These are phyloP conservation scores for Heliocidaris tuberculata DNA, from an alignment of 35 echinoderm and acorn worm species.

Conservation along the genomic window DNA sequence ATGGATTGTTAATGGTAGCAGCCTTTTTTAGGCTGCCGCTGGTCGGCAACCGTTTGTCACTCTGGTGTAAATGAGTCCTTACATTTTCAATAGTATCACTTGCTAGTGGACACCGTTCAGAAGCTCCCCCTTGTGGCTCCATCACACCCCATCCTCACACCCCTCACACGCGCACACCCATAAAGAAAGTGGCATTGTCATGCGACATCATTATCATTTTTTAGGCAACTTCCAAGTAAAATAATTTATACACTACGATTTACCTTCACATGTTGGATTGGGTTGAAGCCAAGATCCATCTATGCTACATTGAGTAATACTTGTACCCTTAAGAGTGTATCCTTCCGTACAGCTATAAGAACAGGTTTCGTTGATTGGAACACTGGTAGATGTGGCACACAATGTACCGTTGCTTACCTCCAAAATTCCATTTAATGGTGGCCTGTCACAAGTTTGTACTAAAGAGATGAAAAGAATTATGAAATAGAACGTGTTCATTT, in stretches of 20 bases:
- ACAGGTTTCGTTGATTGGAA: background rate
- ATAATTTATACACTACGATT: too few species aligned
- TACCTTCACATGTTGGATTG: conserved; percentile 4
- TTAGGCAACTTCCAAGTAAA: background rate
- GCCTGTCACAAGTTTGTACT: background rate
- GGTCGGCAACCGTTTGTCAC: too few species aligned
- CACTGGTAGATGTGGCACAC: background rate
- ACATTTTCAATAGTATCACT: too few species aligned
- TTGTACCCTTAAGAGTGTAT: background rate
- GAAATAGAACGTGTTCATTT: too few species aligned
- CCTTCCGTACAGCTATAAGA: background rate
- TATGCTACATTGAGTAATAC: background rate
- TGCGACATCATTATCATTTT: background rate
- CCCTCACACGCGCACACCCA: too few species aligned
- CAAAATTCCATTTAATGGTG: background rate
- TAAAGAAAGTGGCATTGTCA: background rate
- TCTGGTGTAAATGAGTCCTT: too few species aligned
- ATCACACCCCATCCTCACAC: too few species aligned
- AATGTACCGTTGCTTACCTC: background rate
- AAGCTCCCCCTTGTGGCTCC: too few species aligned
- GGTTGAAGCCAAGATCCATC: background rate
- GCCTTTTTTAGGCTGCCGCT: too few species aligned
- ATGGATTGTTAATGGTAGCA: too few species aligned
- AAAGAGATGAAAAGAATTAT: background rate
- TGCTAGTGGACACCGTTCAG: too few species aligned